Evolutionary conservation across 2,113 vertebrate species (phyloP).

Genomic region (Labrus mixtus): DNA sequence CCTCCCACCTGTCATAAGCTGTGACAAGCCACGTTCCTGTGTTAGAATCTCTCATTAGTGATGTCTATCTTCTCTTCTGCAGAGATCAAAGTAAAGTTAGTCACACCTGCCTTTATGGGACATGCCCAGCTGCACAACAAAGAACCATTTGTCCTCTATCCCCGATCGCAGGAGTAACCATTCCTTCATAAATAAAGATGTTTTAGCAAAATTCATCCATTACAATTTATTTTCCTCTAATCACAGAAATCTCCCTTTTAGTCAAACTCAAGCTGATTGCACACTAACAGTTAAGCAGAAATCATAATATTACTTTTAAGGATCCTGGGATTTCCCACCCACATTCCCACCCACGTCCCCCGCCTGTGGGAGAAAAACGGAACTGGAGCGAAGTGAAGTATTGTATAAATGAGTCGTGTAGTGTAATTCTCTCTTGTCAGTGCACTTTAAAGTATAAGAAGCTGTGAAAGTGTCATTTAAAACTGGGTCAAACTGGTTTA

Average conservation of each 20-base stretch:
- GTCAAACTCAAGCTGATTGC: slow-evolving; percentile 22
- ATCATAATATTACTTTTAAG: slow-evolving; percentile 50
- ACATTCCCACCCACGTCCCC: slow-evolving; percentile 51
- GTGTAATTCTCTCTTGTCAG: slow-evolving; percentile 58
- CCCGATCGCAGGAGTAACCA: background rate
- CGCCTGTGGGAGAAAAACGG: slow-evolving; percentile 39
- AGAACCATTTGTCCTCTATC: slow-evolving; percentile 49
- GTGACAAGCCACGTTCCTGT: slow-evolving; percentile 69
- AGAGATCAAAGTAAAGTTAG: slow-evolving; percentile 75
- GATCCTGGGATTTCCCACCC: slow-evolving; percentile 60
- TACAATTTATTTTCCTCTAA: slow-evolving; percentile 15
- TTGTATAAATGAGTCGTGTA: slow-evolving; percentile 46
- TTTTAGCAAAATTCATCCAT: slow-evolving; percentile 17
- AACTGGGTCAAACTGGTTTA: slow-evolving; percentile 75
- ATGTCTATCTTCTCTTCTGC: slow-evolving; percentile 75
- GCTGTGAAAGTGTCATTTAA: slow-evolving; percentile 59
- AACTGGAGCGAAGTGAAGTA: slow-evolving; percentile 54
- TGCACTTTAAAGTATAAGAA: slow-evolving; percentile 46
- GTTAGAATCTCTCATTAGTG: slow-evolving; percentile 72
- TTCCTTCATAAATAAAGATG: slow-evolving; percentile 5
- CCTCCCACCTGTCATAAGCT: slow-evolving; percentile 70
- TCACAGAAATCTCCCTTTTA: slow-evolving; percentile 6
- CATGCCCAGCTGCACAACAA: slow-evolving; percentile 68
- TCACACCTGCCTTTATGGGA: slow-evolving; percentile 66
- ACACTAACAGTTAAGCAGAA: slow-evolving; percentile 43